These are phyloP conservation scores for Choreutis nemorana DNA, from an alignment of 2,888 invertebrate genomes.

Conservation along the genomic window DNA sequence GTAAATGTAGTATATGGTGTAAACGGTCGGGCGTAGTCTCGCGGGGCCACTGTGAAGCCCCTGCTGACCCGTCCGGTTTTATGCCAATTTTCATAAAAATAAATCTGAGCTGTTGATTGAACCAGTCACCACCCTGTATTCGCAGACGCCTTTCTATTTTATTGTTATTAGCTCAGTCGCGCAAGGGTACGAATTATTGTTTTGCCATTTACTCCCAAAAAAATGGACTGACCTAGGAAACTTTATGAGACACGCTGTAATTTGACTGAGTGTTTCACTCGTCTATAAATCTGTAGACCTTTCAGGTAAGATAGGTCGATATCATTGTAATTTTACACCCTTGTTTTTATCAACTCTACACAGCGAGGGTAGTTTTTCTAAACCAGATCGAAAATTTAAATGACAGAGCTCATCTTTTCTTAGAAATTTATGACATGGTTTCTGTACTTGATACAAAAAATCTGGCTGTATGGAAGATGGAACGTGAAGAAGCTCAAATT, in stretches of 20 bases:
- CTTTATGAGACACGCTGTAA: constrained; percentile 26
- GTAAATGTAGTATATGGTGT: too few species aligned
- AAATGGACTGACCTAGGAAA: constrained; percentile 29
- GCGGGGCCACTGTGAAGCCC: constrained; percentile 51
- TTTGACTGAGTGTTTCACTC: constrained; percentile 9
- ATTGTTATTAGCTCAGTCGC: constrained; percentile 61
- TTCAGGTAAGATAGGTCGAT: too few species aligned
- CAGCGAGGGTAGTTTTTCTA: too few species aligned
- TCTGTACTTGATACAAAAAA: too few species aligned
- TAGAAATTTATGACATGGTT: too few species aligned
- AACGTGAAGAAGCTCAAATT: too few species aligned
- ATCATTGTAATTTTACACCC: too few species aligned
- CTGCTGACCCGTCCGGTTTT: constrained; percentile 61
- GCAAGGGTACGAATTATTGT: constrained; percentile 64
- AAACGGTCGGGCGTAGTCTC: constrained; percentile 64
- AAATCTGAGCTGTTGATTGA: constrained; percentile 65
- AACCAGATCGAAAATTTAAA: too few species aligned
- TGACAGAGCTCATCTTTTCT: too few species aligned
- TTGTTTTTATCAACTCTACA: too few species aligned
- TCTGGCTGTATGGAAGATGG: too few species aligned
- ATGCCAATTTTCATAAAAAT: constrained; percentile 68
- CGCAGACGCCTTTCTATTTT: constrained; percentile 62
- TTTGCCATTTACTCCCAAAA: constrained; percentile 56
- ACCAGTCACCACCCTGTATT: constrained; percentile 54
- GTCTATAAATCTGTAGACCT: background rate